Percentiles rank a stretch among this genome's conserved stretches.
These are phyloP conservation scores for Polypterus senegalus DNA, from an alignment of 2,113 vertebrate species.

Conservation along the genomic window DNA sequence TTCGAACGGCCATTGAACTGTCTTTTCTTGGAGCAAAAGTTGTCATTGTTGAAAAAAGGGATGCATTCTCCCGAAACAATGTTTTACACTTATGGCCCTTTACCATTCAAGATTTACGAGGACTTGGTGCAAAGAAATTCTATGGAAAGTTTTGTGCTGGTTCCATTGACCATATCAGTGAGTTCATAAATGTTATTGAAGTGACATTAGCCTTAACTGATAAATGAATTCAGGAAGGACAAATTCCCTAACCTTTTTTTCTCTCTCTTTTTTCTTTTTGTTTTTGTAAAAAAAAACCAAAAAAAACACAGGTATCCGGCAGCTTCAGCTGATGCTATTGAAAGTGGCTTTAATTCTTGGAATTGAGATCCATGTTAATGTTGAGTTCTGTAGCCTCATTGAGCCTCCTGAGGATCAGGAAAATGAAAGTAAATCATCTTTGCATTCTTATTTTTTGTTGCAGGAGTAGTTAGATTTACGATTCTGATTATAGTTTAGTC, in stretches of 20 bases:
- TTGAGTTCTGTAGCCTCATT: constrained; percentile 83
- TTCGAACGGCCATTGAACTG: constrained; percentile 90
- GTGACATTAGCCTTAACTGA: neutral
- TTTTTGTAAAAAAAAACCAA: neutral
- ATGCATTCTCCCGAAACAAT: constrained; percentile 93
- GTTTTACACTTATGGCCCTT: constrained; percentile 95
- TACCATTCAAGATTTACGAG: constrained; percentile 87
- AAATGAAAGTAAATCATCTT: constrained; percentile 67
- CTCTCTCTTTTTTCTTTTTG: neutral
- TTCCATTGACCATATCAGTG: constrained; percentile 96
- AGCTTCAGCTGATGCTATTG: constrained; percentile 90
- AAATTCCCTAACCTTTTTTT: neutral
- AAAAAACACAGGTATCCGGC: constrained; percentile 77
- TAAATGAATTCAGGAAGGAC: neutral
- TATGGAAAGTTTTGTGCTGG: constrained; percentile 96
- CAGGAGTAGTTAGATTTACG: too few species aligned
- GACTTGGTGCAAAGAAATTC: constrained; percentile 94
- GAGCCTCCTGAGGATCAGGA: constrained; percentile 90
- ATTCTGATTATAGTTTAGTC: too few species aligned
- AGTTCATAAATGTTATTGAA: constrained; percentile 38
- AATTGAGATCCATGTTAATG: constrained; percentile 92
- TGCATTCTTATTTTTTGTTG: neutral
- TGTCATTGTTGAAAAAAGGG: constrained; percentile 88
- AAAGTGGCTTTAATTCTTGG: constrained; percentile 92
- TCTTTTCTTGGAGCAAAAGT: constrained; percentile 88